phyloP scores from a whole-genome alignment of 2,113 vertebrate genomes.

The Zosterops pallidus region DNA sequence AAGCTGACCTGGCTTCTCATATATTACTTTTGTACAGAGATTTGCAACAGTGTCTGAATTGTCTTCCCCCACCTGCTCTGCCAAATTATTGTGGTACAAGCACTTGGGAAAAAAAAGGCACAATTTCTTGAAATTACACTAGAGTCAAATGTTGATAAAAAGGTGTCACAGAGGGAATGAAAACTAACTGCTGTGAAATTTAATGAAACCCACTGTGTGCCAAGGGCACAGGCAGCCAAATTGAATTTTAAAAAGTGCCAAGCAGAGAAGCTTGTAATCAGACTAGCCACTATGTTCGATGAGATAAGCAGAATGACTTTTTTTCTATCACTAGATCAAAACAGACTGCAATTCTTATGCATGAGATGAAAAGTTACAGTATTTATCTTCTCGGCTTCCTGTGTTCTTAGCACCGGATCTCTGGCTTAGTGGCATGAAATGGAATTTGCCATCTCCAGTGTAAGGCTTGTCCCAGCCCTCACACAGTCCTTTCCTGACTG shows the following conservation, averaged over 20 bases:
- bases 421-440: slow-evolving; percentile 23
- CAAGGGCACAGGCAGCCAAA: slow-evolving; percentile 69
- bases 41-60: background rate
- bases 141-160: slow-evolving; percentile 70
- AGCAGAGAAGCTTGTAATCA: slow-evolving; percentile 68
- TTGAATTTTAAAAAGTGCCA: slow-evolving; percentile 72
- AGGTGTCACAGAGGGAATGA: slow-evolving; percentile 61
- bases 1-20: background rate
- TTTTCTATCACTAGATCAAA: slow-evolving; percentile 63
- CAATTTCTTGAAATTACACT: slow-evolving; percentile 65
- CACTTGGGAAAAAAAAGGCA: background rate
- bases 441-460: background rate
- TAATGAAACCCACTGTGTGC: slow-evolving; percentile 74
- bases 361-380: slow-evolving; percentile 63
- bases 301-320: slow-evolving; percentile 68
- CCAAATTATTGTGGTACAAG: slow-evolving; percentile 42
- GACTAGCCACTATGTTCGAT: slow-evolving; percentile 62
- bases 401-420: slow-evolving; percentile 51
- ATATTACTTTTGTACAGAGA: background rate
- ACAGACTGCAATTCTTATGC: slow-evolving; percentile 65
- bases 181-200: slow-evolving; percentile 73
- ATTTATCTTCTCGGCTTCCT: slow-evolving; percentile 47
- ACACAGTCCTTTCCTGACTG: background rate
- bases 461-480: background rate
- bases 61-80: background rate